These are phyloP conservation scores for Ariolimax columbianus DNA, from an alignment of 2,888 invertebrate species.

Conservation along the genomic window DNA sequence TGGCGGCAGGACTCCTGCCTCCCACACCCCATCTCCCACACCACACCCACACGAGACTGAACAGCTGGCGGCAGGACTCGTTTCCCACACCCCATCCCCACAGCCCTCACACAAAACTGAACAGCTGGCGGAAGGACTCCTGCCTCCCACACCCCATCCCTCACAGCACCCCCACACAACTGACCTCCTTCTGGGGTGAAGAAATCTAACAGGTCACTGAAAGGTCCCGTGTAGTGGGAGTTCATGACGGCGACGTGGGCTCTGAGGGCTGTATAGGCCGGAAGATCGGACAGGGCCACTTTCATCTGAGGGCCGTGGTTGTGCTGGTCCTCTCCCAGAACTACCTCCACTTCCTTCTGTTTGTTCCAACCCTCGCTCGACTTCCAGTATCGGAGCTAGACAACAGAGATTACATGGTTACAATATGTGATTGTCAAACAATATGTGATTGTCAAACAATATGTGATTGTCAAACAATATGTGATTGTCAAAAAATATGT, in stretches of 20 bases:
- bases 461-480: too few species aligned
- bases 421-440: too few species aligned
- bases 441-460: too few species aligned
- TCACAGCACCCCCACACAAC: neutral
- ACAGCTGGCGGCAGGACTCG: too few species aligned
- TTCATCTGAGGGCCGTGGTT: slow-evolving; percentile 65
- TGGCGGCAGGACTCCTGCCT: too few species aligned
- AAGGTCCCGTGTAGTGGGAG: slow-evolving; percentile 92
- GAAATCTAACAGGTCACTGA: slow-evolving; percentile 87
- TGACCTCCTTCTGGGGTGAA: slow-evolving; percentile 76
- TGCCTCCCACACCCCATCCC: too few species aligned
- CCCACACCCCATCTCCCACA: too few species aligned
- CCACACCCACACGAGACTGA: too few species aligned
- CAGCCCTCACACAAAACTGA: too few species aligned
- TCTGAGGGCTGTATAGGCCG: slow-evolving; percentile 84
- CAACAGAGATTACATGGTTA: neutral
- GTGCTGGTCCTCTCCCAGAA: slow-evolving; percentile 57
- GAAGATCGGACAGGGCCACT: slow-evolving; percentile 69
- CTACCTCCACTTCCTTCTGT: slow-evolving; percentile 68
- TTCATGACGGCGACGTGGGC: slow-evolving; percentile 94
- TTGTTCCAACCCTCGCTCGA: slow-evolving; percentile 82
- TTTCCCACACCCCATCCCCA: too few species aligned
- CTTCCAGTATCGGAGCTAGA: slow-evolving; percentile 93
- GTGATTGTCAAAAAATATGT: too few species aligned
- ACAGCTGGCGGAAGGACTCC: too few species aligned